A percentile compares a stretch with the other conserved stretches of the same genome.
phyloP scores from a whole-genome alignment of 2,888 invertebrate genomes.

The Falcaria lacertinaria region DNA sequence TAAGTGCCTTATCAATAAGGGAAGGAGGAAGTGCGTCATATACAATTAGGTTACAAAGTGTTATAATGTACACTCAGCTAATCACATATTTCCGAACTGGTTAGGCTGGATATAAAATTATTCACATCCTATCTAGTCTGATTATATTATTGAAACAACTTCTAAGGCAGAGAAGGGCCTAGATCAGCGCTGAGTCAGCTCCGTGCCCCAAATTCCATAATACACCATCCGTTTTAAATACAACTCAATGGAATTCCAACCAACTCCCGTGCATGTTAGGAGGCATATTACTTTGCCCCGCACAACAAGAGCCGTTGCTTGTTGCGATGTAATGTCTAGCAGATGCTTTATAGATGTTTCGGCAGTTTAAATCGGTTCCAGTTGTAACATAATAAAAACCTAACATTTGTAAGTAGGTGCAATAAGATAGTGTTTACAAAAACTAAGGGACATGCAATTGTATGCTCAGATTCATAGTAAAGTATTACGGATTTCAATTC shows the following conservation, averaged over 20 bases:
- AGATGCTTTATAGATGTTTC: constrained; percentile 42
- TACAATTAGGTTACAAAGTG: too few species aligned
- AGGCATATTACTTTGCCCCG: constrained; percentile 29
- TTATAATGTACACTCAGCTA: too few species aligned
- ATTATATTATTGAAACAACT: constrained; percentile 37
- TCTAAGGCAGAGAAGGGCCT: constrained; percentile 64
- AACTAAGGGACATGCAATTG: too few species aligned
- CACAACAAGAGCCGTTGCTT: constrained; percentile 54
- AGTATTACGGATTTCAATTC: neutral
- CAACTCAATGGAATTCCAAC: constrained; percentile 40
- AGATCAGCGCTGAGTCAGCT: constrained; percentile 72
- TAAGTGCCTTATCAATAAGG: too few species aligned
- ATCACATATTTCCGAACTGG: too few species aligned
- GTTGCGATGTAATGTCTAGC: constrained; percentile 51
- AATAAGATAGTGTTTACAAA: too few species aligned
- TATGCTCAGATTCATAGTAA: too few species aligned
- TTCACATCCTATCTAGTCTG: constrained; percentile 12
- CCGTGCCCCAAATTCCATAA: constrained; percentile 73
- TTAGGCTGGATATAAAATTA: constrained; percentile 8
- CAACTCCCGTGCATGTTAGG: constrained; percentile 25
- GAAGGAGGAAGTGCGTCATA: too few species aligned
- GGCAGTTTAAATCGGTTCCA: neutral
- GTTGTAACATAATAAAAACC: neutral
- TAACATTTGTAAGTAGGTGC: too few species aligned
- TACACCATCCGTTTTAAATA: constrained; percentile 56